Base-by-base conservation (phyloP, 1,140 invertebrate genomes). In the Megathymus violae region DNA sequence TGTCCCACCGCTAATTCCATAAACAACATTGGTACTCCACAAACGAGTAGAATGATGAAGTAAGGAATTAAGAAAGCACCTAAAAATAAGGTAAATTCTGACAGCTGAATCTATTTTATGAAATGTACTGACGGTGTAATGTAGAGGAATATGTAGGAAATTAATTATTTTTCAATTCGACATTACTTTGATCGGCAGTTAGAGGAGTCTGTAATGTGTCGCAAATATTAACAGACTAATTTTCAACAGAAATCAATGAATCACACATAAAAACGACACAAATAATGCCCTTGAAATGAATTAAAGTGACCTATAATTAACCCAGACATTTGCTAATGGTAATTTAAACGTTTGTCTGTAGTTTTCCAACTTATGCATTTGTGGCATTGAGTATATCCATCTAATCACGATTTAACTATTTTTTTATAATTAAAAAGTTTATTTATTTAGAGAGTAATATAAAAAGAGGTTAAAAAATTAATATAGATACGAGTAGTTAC, bases 1-100 rank as follows among this genome's bases (percentile, higher is more conserved):
- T 97, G 96, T 27, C 96, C 96, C 58, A 97, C 92, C 14, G 95
- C 95, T 47, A 97, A 85, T 84, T 97, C 96, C 96, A 97, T 96
- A 79, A 96, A 96, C n/a, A 97, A 90, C 89, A 97, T 92, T 0
- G 96, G 96, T 52, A 96, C 94, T 40, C 95, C 96, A 82, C 95
- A 96, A 71, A 96, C 92, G 67, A 96, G 78, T 80, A 96, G 93
- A 83, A 96, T 95, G 82, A 96, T 93, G 85, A 96, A 95, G 87
- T 97, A 97, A 69, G 96, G 96, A 82, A 97, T 94, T 72, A 97
- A 92, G 90, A 97, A 97, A 50, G 95, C 95, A 79, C 95, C 96
- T 96, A 93, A 50, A 94, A 94, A 50, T 71, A 80, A 86, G 58
- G 46, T 64, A n/a, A n/a, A n/a, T n/a, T n/a, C n/a, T n/a, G n/a